Evolutionary conservation across 2,888 invertebrate species (phyloP).

Genomic region (Nomada hirtipes): DNA sequence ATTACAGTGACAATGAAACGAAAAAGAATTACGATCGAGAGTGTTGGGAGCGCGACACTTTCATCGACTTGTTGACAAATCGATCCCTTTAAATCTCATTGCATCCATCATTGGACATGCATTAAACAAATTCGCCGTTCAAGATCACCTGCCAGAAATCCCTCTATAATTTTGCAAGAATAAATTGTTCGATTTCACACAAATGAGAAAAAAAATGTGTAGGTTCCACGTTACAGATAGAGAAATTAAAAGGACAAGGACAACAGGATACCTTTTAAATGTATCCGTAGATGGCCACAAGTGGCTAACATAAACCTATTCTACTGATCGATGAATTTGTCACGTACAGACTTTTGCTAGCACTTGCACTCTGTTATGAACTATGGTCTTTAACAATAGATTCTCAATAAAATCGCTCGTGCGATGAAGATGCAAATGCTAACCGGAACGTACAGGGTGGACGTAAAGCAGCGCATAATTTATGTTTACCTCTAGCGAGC

Average conservation of each 20-base stretch:
- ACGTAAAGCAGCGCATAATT: conserved; percentile 48
- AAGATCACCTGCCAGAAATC: not conserved
- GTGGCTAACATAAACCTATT: conserved; percentile 78
- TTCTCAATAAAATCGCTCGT: conserved; percentile 5
- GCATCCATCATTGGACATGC: conserved; percentile 34
- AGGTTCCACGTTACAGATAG: not conserved
- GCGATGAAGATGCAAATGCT: not conserved
- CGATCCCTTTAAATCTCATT: conserved; percentile 72
- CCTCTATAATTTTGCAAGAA: not conserved
- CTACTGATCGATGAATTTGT: conserved; percentile 79
- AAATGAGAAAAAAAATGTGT: not conserved
- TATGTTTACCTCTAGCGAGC: conserved; percentile 80
- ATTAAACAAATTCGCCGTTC: conserved; percentile 21
- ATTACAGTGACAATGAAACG: not conserved
- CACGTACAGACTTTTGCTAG: conserved; percentile 61
- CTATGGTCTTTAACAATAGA: conserved; percentile 1
- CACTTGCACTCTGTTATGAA: conserved; percentile 37
- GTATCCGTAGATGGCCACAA: conserved; percentile 80
- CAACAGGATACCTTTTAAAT: conserved; percentile 68
- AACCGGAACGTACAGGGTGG: conserved; percentile 2
- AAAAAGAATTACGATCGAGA: conserved; percentile 49
- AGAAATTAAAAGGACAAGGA: conserved; percentile 51
- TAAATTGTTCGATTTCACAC: not conserved
- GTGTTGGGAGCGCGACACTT: conserved; percentile 60
- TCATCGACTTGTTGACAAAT: conserved; percentile 75